These are phyloP conservation scores for Riptortus pedestris DNA, from an alignment of 1,140 invertebrate species.

Conservation along the genomic window DNA sequence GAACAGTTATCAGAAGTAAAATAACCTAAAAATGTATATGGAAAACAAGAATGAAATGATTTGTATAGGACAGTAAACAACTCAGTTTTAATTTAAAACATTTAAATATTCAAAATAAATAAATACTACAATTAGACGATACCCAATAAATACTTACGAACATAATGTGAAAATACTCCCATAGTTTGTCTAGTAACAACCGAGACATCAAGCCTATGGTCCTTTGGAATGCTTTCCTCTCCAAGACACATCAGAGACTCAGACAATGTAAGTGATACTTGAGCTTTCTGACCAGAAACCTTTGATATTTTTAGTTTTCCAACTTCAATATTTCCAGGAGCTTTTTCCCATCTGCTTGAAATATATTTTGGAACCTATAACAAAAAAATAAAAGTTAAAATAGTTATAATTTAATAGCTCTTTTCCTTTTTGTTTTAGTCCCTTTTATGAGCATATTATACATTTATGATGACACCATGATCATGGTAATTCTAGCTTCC, in stretches of 20 bases:
- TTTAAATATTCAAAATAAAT: no score
- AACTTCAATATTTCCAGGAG: slow-evolving; percentile 60
- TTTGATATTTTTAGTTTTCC: slow-evolving; percentile 67
- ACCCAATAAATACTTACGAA: slow-evolving; percentile 52
- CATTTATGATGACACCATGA: no score
- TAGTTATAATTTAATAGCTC: background rate
- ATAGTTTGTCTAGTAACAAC: slow-evolving; percentile 77
- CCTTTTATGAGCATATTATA: no score
- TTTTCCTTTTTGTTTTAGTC: no score
- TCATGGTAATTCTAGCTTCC: no score
- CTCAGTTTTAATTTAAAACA: no score
- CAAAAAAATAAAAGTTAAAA: background rate
- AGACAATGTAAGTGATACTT: slow-evolving; percentile 56
- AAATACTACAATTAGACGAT: no score
- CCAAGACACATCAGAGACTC: slow-evolving; percentile 58
- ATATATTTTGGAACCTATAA: slow-evolving; percentile 79
- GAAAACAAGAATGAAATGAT: no score
- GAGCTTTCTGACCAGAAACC: slow-evolving; percentile 52
- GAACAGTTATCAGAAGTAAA: no score
- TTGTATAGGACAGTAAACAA: no score
- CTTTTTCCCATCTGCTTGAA: slow-evolving; percentile 79
- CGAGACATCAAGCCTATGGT: slow-evolving; percentile 81
- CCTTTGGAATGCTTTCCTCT: slow-evolving; percentile 68
- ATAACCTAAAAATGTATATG: no score
- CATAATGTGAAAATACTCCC: slow-evolving; percentile 75